Base-by-base conservation (phyloP, 2,113 vertebrate genomes). In the Tetrao urogallus region DNA sequence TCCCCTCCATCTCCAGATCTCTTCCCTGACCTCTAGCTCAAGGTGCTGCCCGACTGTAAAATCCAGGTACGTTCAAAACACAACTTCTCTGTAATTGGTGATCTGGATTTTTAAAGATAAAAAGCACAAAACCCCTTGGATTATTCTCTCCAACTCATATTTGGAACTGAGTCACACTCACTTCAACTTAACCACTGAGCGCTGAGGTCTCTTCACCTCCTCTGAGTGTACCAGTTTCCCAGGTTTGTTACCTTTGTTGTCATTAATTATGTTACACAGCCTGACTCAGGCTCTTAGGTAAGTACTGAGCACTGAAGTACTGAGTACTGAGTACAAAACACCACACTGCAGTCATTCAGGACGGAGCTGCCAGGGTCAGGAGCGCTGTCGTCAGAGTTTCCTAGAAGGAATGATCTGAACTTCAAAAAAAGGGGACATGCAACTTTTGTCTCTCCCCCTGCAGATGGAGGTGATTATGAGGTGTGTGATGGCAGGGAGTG, bases 261-360 rank as follows among this genome's bases (percentile, higher is more conserved):
- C 75, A 47, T 77, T 87, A 79, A 87, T 80, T 87, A 38, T 5
- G 65, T 74, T 40, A 77, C 21, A 47, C 52, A 63, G 60, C 40
- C 89, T 95, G 87, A 95, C 58, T 91, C 87, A 86, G 1, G 38
- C 75, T 56, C 17, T 87, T 85, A 73, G 13, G 30, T 20, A 88
- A 92, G 80, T 52, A 36, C 54, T 63, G 88, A 84, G 84, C 74
- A 82, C 36, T 79, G 85, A 91, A 92, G 76, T 47, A 36, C 54
- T 63, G 89, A 82, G 84, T 70, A 82, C 36, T 79, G 85, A 91
- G 38, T 38, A 38, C 2, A 5, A 78, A 92, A 52, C 63, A 34
- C 34, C 61, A 1, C 8, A 30, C 11, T 69, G 69, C 15, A 75
- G 61, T 87, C 4, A 34, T 82, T 86, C 19, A 63, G 28, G 27